Base-by-base conservation (phyloP, 2,888 invertebrate genomes). In the Mesorhabditis sp. region DNA sequence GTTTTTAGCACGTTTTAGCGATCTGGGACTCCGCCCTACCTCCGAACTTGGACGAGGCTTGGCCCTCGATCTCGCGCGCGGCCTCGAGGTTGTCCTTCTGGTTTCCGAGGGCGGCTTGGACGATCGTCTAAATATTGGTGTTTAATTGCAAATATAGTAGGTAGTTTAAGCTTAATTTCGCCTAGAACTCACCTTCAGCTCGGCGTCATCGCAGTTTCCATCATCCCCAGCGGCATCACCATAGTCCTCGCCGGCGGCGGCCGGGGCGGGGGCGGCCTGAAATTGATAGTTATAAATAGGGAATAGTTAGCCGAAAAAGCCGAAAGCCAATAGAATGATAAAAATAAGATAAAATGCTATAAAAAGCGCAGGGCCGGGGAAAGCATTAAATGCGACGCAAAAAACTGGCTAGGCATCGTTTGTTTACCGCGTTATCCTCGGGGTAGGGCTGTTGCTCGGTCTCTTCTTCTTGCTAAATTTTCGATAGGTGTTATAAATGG, bases 51-150 rank as follows among this genome's bases (percentile, higher is more conserved):
- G 77, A 74, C 7, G 82, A 81, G 4, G 83, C 82, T 69, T 81
- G 78, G 71, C 77, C 76, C 66, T 79, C 82, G 70, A 82, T 81
- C 72, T 80, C 81, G 4, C 83, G 72, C 43, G 84, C 84, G 28
- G 84, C 84, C 66, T 84, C 84, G 67, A 84, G 72, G 74, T 84
- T 84, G 74, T 84, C 84, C 74, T 76, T 76, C 71, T 77, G 73
- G 61, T 66, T 69, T 63, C 71, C 70, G 65, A 78, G 69, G n/a
- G 78, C 73, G 45, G 65, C 70, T 68, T 78, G 78, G 45, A 80
- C 80, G 67, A 80, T 79, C 65, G 76, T 13, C 58, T 61, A 43
- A 50, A 50, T 50, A 50, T n/a, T 2, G 58, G n/a, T 2, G 58
- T 50, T 50, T 50, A 50, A 10, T 50, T 28, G 28, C 28, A 28